phyloP scores from a whole-genome alignment of 2,888 invertebrate species.

The Atrina japonica region DNA sequence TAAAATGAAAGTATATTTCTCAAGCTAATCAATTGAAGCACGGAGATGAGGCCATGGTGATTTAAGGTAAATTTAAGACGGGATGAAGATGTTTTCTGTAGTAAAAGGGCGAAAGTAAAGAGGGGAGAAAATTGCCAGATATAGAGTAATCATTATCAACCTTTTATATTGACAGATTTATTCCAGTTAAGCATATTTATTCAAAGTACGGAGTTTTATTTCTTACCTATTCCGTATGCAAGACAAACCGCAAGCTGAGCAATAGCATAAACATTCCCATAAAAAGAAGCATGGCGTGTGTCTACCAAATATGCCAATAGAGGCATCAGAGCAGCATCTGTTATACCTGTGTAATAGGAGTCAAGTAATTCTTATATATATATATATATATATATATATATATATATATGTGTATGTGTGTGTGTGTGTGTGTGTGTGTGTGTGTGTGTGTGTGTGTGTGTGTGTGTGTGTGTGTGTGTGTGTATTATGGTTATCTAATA shows the following conservation, averaged over 20 bases:
- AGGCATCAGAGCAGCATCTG: constrained; percentile 91
- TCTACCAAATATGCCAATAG: constrained; percentile 87
- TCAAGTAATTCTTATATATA: not conserved
- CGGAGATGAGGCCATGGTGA: too few species aligned
- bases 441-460: not conserved
- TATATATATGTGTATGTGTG: too few species aligned
- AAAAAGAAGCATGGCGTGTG: constrained; percentile 72
- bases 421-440: too few species aligned
- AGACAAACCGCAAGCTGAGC: constrained; percentile 91
- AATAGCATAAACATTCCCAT: constrained; percentile 85
- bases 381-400: too few species aligned
- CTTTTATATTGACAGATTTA: not conserved
- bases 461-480: too few species aligned
- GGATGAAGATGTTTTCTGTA: too few species aligned
- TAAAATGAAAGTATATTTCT: too few species aligned
- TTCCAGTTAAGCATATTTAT: not conserved
- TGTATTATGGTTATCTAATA: too few species aligned
- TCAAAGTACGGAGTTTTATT: not conserved
- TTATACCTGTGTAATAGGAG: constrained; percentile 81
- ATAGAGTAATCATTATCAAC: not conserved
- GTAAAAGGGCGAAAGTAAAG: not conserved
- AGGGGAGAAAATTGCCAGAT: too few species aligned
- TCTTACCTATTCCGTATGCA: constrained; percentile 88
- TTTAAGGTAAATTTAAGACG: not conserved
- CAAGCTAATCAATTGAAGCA: too few species aligned